These are phyloP conservation scores for Athalia circularis DNA, from an alignment of 2,888 invertebrate genomes.

Conservation along the genomic window DNA sequence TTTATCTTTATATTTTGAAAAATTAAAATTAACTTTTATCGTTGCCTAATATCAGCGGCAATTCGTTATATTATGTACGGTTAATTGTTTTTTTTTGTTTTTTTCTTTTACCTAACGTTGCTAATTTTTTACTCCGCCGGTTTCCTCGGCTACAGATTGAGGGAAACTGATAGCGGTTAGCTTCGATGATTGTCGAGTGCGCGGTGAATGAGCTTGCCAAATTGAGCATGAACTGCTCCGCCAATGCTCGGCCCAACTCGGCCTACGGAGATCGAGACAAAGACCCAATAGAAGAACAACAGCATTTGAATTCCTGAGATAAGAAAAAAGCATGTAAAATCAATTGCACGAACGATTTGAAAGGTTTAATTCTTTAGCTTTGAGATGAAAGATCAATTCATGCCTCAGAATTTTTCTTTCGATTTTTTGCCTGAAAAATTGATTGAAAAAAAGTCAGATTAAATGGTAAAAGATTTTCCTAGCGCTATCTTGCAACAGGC, in stretches of 20 bases:
- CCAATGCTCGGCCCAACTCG: too few relatives aligned
- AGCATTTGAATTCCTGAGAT: too few relatives aligned
- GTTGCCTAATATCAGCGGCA: background rate
- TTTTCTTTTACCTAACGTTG: background rate
- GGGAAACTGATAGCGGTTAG: background rate
- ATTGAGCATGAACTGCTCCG: slow-evolving; percentile 8
- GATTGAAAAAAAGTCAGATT: too few relatives aligned
- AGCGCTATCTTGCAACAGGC: too few relatives aligned
- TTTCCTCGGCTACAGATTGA: background rate
- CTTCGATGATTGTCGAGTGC: background rate
- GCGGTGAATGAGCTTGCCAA: slow-evolving; percentile 25
- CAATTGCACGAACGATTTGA: too few relatives aligned
- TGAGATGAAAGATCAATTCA: too few relatives aligned
- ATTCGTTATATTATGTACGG: background rate
- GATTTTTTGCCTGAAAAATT: too few relatives aligned
- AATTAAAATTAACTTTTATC: background rate
- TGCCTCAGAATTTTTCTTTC: too few relatives aligned
- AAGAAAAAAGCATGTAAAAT: too few relatives aligned
- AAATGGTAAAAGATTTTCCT: too few relatives aligned
- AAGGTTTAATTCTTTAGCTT: too few relatives aligned
- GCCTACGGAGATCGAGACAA: background rate
- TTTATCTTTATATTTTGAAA: background rate
- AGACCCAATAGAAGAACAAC: background rate
- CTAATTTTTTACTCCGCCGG: background rate
- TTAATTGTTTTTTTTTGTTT: too few relatives aligned